A percentile compares a stretch with the other conserved stretches of the same genome.
Evolutionary conservation across 2,888 invertebrate genomes (phyloP).

Genomic region (Oxyteleia sp.): DNA sequence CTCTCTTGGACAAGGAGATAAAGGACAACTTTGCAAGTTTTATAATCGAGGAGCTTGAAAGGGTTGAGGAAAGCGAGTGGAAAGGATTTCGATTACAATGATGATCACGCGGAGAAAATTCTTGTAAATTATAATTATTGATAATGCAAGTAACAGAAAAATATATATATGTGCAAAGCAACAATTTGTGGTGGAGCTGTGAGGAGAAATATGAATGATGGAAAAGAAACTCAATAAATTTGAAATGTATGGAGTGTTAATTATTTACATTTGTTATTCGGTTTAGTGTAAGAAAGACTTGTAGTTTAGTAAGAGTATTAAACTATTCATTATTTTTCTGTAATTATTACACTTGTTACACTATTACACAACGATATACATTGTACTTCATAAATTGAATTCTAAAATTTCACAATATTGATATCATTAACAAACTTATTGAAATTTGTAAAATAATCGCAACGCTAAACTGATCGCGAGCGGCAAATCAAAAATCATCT

Average conservation of each 20-base stretch:
- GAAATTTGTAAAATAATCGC: too few species aligned
- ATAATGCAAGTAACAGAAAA: slow-evolving; percentile 54
- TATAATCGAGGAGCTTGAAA: slow-evolving; percentile 7
- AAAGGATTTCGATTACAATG: slow-evolving; percentile 23
- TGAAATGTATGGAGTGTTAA: slow-evolving; percentile 72
- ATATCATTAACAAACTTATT: too few species aligned
- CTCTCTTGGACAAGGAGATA: neutral
- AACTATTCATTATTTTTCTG: too few species aligned
- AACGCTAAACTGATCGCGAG: too few species aligned
- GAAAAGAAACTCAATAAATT: slow-evolving; percentile 68
- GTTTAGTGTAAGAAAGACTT: too few species aligned
- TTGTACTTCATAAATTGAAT: too few species aligned
- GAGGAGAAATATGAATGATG: slow-evolving; percentile 45
- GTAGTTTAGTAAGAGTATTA: slow-evolving; percentile 31
- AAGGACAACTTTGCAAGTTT: slow-evolving; percentile 23
- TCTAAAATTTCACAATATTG: too few species aligned
- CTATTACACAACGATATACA: too few species aligned
- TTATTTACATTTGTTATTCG: slow-evolving; percentile 57
- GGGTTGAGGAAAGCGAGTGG: too few species aligned
- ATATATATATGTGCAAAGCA: slow-evolving; percentile 61
- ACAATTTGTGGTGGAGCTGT: slow-evolving; percentile 58
- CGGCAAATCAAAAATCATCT: too few species aligned
- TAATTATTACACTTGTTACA: too few species aligned
- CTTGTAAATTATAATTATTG: slow-evolving; percentile 63
- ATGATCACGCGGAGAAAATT: slow-evolving; percentile 27